Percentiles rank a stretch among this genome's conserved stretches.
Conservation (phyloP, 2,888 invertebrate genomes). For the Eupsilia transversa region DNA sequence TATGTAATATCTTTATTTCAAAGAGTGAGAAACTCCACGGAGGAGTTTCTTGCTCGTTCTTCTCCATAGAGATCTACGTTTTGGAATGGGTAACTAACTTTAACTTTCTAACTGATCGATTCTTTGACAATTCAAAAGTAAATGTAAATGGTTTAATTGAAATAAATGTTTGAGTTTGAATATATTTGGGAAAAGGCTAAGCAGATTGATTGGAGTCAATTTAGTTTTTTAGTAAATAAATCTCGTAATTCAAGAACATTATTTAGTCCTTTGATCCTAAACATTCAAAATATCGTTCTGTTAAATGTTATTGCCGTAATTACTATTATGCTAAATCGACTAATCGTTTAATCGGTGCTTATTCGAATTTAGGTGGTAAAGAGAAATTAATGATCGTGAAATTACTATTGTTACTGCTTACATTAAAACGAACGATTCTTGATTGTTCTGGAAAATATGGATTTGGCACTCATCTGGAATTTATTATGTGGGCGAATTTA, state of each 20-base stretch:
- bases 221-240: constrained; percentile 14
- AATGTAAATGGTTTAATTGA: no score
- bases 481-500: no score
- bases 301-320: constrained; percentile 59
- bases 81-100: no score
- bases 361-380: constrained; percentile 55
- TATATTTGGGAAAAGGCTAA: neutral
- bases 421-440: constrained; percentile 46
- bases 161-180: no score
- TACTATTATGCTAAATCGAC: constrained; percentile 59
- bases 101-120: no score
- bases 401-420: constrained; percentile 56
- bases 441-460: constrained; percentile 48
- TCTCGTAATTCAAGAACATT: neutral
- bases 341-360: constrained; percentile 61
- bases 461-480: constrained; percentile 11
- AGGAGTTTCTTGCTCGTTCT: no score
- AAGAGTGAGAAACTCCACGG: no score
- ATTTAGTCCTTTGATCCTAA: constrained; percentile 27
- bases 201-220: neutral
- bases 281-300: constrained; percentile 36
- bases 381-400: constrained; percentile 61
- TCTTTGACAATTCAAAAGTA: no score
- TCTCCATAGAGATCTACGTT: no score
- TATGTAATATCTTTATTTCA: no score